A percentile compares a stretch with the other conserved stretches of the same genome.
phyloP scores from a whole-genome alignment of 1,140 invertebrate species.

The Limonius californicus region DNA sequence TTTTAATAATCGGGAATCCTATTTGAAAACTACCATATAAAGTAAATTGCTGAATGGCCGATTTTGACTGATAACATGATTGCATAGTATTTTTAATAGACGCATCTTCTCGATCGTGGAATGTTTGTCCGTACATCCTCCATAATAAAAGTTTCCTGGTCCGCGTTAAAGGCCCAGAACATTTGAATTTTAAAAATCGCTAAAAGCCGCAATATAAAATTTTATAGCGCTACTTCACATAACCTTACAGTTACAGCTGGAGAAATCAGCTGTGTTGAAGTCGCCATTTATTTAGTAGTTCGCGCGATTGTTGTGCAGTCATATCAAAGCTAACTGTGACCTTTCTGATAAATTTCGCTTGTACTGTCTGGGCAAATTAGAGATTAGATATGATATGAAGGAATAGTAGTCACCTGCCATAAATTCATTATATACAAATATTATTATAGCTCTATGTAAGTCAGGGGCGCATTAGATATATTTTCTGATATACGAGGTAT shows the following conservation, averaged over 20 bases:
- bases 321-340: slow-evolving; percentile 1
- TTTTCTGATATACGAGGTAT: slow-evolving; percentile 1
- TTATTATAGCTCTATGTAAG: neutral
- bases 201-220: neutral
- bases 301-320: neutral
- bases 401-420: slow-evolving; percentile 12
- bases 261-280: neutral
- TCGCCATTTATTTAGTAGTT: neutral
- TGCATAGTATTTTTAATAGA: no score
- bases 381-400: slow-evolving; percentile 4
- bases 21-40: no score
- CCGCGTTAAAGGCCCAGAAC: no score
- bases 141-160: no score
- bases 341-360: slow-evolving; percentile 6
- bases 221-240: slow-evolving; percentile 1
- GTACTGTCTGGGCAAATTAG: slow-evolving; percentile 10
- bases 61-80: no score
- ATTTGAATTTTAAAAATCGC: no score
- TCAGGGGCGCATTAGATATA: slow-evolving; percentile 5
- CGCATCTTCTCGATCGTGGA: no score
- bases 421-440: neutral
- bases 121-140: no score
- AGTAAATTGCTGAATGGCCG: no score
- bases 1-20: no score
- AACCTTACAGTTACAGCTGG: slow-evolving; percentile 2